A percentile compares a stretch with the other conserved stretches of the same genome.
phyloP scores from a whole-genome alignment of 2,888 invertebrate genomes.

The Archips crataeganus region DNA sequence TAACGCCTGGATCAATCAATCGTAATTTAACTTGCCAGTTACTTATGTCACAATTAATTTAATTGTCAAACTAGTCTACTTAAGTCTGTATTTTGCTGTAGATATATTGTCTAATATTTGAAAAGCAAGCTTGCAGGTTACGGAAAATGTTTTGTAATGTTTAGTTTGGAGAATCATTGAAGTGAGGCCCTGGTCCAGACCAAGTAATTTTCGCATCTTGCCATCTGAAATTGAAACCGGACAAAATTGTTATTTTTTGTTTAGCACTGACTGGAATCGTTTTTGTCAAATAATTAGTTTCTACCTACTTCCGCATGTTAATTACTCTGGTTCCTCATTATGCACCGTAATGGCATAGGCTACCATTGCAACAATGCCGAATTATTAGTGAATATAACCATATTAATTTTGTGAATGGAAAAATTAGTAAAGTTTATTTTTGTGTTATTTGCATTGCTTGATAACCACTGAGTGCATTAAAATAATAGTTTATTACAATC shows the following conservation, averaged over 20 bases:
- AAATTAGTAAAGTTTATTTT: not conserved
- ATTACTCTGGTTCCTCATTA: not conserved
- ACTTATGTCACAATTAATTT: no score
- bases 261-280: no score
- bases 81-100: not conserved
- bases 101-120: not conserved
- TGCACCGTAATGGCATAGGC: not conserved
- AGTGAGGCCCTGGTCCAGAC: conserved; percentile 83
- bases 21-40: not conserved
- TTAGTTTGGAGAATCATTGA: conserved; percentile 69
- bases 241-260: not conserved
- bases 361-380: not conserved
- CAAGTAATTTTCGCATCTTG: conserved; percentile 91
- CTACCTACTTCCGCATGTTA: not conserved
- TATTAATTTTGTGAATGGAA: not conserved
- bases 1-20: no score
- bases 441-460: not conserved
- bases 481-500: no score
- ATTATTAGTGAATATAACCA: not conserved
- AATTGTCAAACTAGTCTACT: not conserved
- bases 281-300: not conserved
- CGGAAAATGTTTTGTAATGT: not conserved
- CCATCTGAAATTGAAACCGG: conserved; percentile 84
- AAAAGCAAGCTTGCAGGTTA: not conserved
- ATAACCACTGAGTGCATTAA: no score